Evolutionary conservation across 2,797 vertebrate species (phyloP), one percentile per base, ranked within the genome.

Genomic region (Vipera latastei): DNA sequence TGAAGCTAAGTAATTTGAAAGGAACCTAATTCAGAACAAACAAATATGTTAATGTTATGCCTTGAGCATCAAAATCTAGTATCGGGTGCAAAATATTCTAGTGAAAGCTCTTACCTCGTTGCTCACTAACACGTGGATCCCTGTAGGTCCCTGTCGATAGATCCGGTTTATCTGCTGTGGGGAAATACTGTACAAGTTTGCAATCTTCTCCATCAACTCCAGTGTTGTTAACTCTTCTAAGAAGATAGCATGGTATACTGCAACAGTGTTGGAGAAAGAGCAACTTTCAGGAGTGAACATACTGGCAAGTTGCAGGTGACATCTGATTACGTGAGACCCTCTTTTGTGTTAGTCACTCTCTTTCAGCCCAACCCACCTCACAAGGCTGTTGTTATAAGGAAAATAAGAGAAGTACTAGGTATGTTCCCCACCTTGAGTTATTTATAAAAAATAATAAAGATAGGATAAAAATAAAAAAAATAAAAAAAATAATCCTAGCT

Each of bases 191-290:
- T 98, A 98, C 95, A 98, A 93, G 93, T 96, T 98, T 69, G 98
- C 98, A 48, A 98, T 98, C 97, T 98, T 98, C 96, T 98, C 98
- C 0, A 97, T 96, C 94, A 98, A 89, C 86, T 98, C 98, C 97
- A 98, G 78, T 0, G 97, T 96, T 22, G 98, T 98, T 95, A 98
- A 69, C 16, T 98, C 98, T 89, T 98, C 98, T 92, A 98, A 93
- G 95, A 98, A 98, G 94, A 98, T 97, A 91, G 98, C 98, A 8
- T 98, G 98, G 95, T 98, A 98, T 86, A 98, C 97, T 97, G 96
- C 92, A 96, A 96, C 11, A 92, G 90, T 86, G 83, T 90, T 73
- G 57, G 92, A 38, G 53, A 53, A 51, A 93, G 86, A 65, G 88
- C 57, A 92, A 69, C 8, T 12, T 26, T 88, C 90, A 88, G 78